Evolutionary conservation across 2,888 invertebrate species (phyloP).

Genomic region (Myopa testacea): DNA sequence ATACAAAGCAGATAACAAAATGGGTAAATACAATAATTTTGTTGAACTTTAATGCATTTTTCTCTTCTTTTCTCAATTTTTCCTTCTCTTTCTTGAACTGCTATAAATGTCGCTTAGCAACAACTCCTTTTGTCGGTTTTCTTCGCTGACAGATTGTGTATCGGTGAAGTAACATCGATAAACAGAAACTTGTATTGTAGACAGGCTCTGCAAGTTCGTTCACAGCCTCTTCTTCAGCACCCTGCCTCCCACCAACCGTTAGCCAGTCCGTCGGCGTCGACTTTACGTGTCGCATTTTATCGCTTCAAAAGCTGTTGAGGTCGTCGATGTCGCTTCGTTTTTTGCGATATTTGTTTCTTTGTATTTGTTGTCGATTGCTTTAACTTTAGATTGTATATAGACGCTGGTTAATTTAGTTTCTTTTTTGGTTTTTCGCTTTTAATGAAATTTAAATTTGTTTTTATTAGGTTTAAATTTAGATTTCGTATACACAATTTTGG

Average conservation of each 20-base stretch:
- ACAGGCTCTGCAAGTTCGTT: background rate
- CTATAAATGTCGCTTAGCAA: conserved; percentile 29
- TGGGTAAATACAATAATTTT: no score
- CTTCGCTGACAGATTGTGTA: conserved; percentile 1
- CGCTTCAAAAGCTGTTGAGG: background rate
- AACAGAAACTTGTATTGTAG: background rate
- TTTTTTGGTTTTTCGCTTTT: no score
- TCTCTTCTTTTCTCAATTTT: no score
- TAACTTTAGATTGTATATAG: no score
- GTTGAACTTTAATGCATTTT: no score
- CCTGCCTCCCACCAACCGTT: background rate
- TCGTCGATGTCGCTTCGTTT: conserved; percentile 8
- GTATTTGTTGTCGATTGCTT: background rate
- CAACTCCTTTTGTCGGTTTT: conserved; percentile 17
- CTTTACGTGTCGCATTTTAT: background rate
- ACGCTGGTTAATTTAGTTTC: no score
- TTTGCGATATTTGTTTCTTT: background rate
- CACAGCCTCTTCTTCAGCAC: background rate
- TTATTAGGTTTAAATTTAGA: no score
- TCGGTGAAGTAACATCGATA: background rate
- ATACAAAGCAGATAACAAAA: no score
- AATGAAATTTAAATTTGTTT: no score
- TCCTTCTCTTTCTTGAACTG: background rate
- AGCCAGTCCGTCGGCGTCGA: background rate
- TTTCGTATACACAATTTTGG: no score